Percentiles rank a stretch among this genome's conserved stretches.
Evolutionary conservation across 2,797 vertebrate species (phyloP).

Genomic region (Microchirus variegatus): DNA sequence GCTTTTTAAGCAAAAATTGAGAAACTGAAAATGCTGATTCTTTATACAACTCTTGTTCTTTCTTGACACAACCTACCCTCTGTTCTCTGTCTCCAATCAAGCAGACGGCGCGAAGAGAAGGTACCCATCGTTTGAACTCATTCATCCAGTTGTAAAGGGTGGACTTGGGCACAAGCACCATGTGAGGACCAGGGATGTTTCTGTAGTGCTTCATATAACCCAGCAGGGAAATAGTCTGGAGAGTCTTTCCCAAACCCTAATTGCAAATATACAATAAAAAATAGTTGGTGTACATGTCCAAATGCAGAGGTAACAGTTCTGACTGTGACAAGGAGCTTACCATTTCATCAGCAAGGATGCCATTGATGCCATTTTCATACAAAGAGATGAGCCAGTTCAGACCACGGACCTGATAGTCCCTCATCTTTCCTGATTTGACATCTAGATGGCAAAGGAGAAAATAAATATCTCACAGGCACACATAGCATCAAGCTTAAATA

Average conservation of each 20-base stretch:
- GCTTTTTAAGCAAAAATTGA: too few relatives aligned
- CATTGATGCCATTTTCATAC: constrained; percentile 98
- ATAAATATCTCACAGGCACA: too few relatives aligned
- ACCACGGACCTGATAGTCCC: constrained; percentile 96
- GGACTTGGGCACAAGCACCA: constrained; percentile 98
- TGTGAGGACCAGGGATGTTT: constrained; percentile 97
- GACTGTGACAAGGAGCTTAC: constrained; percentile 70
- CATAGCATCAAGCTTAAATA: not conserved
- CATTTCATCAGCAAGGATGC: constrained; percentile 99
- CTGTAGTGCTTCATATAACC: constrained; percentile 99
- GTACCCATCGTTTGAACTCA: constrained; percentile 99
- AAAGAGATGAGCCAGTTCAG: constrained; percentile 98
- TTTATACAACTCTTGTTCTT: too few relatives aligned
- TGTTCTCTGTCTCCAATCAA: constrained; percentile 95
- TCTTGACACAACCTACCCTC: constrained; percentile 80
- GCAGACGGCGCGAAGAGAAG: constrained; percentile 94
- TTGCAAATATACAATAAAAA: not conserved
- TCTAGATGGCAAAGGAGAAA: constrained; percentile 74
- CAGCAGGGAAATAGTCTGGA: constrained; percentile 97
- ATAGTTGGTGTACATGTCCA: not conserved
- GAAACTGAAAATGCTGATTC: not conserved
- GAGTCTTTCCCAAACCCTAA: constrained; percentile 96
- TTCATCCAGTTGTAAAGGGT: constrained; percentile 99
- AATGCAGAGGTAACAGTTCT: not conserved
- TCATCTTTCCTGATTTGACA: constrained; percentile 93